Evolutionary conservation across 2,888 invertebrate genomes (phyloP), one percentile per base, ranked within the genome.

Genomic region (Agrilus cyanescens): DNA sequence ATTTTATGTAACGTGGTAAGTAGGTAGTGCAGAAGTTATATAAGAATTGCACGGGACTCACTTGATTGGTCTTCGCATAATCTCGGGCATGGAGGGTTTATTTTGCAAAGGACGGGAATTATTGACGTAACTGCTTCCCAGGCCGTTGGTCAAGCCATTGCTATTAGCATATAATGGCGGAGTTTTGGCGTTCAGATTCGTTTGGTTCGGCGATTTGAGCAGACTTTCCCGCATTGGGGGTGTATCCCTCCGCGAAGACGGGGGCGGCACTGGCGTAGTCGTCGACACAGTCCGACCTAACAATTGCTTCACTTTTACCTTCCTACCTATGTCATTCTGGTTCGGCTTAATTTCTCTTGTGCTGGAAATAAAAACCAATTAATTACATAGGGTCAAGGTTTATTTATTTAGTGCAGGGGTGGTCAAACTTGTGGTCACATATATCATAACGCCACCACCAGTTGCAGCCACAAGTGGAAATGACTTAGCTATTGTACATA

Each of bases 261-360:
- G 50, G 39, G 48, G 46, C 47, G 45, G 47, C 30, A 45, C 40
- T 37, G 48, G 42, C 46, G 43, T 43, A 39, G 50, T 39, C 10
- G 25, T 10, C 4, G 25, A 25, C 25, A 25, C 25, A 16, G 46
- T 40, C 39, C 57, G 52, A 45, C 51, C 53, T 45, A 51, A 50
- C 41, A 53, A 45, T 52, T 71, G 69, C 69, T 80, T 86, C 64
- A 84, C 76, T 67, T 89, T 89, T 53, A 89, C 85, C 65, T 86
- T 86, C 53, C 87, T 77, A 46, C 90, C 89, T 59, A 91, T 87
- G 68, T 88, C 86, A 57, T 84, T 85, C 63, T 86, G 86, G 69
- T 86, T 88, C 55, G 86, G 84, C 69, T 93, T 91, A 63, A 94
- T 93, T 67, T 89, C 93, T 66, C 90, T 82, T 59, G 91, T 88